Conservation (phyloP, 2,797 vertebrate genomes). For the Eutrigla gurnardus region DNA sequence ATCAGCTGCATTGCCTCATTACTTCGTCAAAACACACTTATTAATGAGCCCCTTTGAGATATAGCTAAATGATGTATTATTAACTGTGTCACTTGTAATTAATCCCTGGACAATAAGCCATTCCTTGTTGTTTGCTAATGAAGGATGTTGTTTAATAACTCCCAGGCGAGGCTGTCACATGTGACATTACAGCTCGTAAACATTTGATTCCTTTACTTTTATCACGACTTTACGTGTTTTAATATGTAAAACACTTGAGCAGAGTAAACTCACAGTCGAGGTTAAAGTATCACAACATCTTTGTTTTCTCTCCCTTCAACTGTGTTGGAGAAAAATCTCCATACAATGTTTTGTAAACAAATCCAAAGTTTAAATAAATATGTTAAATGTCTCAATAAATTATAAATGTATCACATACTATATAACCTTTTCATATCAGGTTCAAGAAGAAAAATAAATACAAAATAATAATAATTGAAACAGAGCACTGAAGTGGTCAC, state of each 20-base stretch:
- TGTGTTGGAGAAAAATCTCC: too few relatives aligned
- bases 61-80: slow-evolving; percentile 60
- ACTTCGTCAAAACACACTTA: slow-evolving; percentile 59
- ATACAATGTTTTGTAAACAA: not conserved
- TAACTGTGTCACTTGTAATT: slow-evolving; percentile 77
- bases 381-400: not conserved
- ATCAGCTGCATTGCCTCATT: slow-evolving; percentile 47
- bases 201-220: slow-evolving; percentile 24
- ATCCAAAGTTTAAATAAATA: not conserved
- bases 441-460: not conserved
- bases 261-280: not conserved
- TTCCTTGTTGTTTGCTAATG: slow-evolving; percentile 50
- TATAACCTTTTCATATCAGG: not conserved
- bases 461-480: slow-evolving; percentile 45
- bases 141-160: slow-evolving; percentile 44
- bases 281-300: not conserved
- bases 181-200: slow-evolving; percentile 7
- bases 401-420: not conserved
- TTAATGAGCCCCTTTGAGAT: slow-evolving; percentile 79
- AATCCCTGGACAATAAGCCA: slow-evolving; percentile 63
- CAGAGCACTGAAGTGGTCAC: slow-evolving; percentile 42
- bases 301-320: not conserved
- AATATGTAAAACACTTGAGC: not conserved
- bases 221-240: not conserved
- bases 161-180: slow-evolving; percentile 19